Percentiles rank a stretch among this genome's conserved stretches.
These are phyloP conservation scores for Schizopygopsis pylzovi DNA, from an alignment of 2,797 vertebrate species.

Conservation along the genomic window DNA sequence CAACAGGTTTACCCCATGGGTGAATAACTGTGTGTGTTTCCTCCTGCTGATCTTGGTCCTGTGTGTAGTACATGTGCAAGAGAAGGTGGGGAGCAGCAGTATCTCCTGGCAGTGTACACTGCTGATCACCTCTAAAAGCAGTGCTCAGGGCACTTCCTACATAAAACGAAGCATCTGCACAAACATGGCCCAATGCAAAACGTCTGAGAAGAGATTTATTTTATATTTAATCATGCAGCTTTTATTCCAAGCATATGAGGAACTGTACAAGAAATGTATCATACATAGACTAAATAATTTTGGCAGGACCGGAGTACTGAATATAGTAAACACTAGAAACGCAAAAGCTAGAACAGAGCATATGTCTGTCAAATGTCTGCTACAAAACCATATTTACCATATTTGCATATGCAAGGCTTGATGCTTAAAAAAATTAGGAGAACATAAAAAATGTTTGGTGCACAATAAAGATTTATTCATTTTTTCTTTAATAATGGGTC, in stretches of 20 bases:
- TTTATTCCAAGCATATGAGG: not conserved
- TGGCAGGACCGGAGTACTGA: not conserved
- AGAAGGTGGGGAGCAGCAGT: constrained; percentile 41
- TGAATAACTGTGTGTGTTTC: constrained; percentile 56
- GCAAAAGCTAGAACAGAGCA: not conserved
- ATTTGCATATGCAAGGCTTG: not conserved
- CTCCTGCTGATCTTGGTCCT: constrained; percentile 44
- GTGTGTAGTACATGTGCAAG: constrained; percentile 2
- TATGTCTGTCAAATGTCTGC: too few species aligned
- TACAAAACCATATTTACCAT: not conserved
- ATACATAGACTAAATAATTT: not conserved
- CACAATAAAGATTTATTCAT: too few species aligned
- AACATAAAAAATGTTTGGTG: too few species aligned
- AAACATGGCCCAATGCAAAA: constrained; percentile 18
- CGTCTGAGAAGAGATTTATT: constrained; percentile 14
- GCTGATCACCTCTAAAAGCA: constrained; percentile 46
- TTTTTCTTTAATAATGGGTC: too few species aligned
- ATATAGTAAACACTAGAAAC: not conserved
- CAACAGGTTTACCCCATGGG: constrained; percentile 49
- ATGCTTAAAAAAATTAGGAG: too few species aligned
- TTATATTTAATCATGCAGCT: constrained; percentile 5
- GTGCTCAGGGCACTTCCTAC: constrained; percentile 47
- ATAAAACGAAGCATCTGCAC: constrained; percentile 44
- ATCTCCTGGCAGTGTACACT: constrained; percentile 52
- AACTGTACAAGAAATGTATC: not conserved